Conservation (phyloP, 2,797 vertebrate species). For the Sebastes itinus region DNA sequence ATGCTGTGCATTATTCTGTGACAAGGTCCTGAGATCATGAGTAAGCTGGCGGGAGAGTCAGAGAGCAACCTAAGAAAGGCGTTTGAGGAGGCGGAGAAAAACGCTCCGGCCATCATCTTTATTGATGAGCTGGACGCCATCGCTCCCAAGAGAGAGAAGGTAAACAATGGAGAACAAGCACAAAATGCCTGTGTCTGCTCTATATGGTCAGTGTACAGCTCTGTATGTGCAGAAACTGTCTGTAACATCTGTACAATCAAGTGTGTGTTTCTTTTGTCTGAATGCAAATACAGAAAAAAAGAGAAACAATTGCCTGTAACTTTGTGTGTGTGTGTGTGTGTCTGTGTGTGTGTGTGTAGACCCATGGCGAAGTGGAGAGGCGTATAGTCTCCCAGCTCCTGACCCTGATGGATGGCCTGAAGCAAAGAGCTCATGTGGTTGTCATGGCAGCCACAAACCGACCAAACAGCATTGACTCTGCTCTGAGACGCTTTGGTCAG, state of each 20-base stretch:
- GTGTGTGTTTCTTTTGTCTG: not conserved
- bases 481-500: conserved; percentile 93
- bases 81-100: conserved; percentile 97
- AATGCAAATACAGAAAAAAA: not conserved
- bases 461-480: conserved; percentile 91
- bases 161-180: conserved; percentile 49
- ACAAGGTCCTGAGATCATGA: conserved; percentile 97
- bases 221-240: not conserved
- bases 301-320: not conserved
- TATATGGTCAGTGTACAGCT: not conserved
- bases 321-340: not conserved
- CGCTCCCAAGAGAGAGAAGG: conserved; percentile 97
- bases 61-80: conserved; percentile 97
- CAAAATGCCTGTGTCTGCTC: not conserved
- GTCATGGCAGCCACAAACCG: no score
- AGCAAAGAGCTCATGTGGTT: no score
- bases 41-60: conserved; percentile 95
- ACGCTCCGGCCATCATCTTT: conserved; percentile 96
- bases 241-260: not conserved
- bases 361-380: no score
- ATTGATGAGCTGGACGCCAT: conserved; percentile 97
- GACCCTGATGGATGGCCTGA: no score
- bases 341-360: not conserved
- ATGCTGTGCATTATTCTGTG: not conserved
- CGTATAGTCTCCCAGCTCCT: no score